Percentiles rank a stretch among this genome's conserved stretches.
phyloP scores from a whole-genome alignment of 2,888 invertebrate genomes.

The Fissipunctia ypsillon region DNA sequence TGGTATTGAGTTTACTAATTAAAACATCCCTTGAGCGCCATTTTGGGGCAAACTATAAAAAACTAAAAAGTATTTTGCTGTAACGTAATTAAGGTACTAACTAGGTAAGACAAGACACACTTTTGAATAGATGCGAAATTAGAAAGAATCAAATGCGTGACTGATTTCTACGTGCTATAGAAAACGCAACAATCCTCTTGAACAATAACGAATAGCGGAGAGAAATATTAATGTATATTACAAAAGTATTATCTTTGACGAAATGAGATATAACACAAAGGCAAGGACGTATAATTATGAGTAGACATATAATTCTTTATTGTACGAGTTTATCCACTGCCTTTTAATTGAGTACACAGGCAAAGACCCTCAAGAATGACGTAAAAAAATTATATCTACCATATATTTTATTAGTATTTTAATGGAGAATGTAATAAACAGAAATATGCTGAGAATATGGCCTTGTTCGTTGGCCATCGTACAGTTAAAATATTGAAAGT shows the following conservation, averaged over 20 bases:
- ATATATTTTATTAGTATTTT: not conserved
- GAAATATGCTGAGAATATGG: not conserved
- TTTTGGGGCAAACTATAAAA: not conserved
- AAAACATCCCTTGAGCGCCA: conserved; percentile 1
- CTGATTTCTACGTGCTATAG: not conserved
- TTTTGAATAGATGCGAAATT: not conserved
- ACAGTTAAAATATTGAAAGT: conserved; percentile 47
- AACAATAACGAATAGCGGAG: conserved; percentile 17
- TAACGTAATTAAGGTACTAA: not conserved
- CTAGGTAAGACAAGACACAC: not conserved
- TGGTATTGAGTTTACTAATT: not conserved
- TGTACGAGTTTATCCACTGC: not conserved
- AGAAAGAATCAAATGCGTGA: not conserved
- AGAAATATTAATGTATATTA: conserved; percentile 20
- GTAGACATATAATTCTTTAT: conserved; percentile 27
- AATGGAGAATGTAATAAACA: conserved; percentile 5
- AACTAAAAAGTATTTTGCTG: not conserved
- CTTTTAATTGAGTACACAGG: conserved; percentile 31
- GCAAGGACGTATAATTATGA: conserved; percentile 7
- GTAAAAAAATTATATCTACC: conserved; percentile 6
- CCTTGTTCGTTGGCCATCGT: not conserved
- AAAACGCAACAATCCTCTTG: conserved; percentile 10
- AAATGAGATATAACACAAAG: conserved; percentile 28
- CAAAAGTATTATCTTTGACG: conserved; percentile 10
- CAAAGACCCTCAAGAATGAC: conserved; percentile 20